phyloP scores from a whole-genome alignment of 2,113 vertebrate species.

The Artemisiospiza belli region DNA sequence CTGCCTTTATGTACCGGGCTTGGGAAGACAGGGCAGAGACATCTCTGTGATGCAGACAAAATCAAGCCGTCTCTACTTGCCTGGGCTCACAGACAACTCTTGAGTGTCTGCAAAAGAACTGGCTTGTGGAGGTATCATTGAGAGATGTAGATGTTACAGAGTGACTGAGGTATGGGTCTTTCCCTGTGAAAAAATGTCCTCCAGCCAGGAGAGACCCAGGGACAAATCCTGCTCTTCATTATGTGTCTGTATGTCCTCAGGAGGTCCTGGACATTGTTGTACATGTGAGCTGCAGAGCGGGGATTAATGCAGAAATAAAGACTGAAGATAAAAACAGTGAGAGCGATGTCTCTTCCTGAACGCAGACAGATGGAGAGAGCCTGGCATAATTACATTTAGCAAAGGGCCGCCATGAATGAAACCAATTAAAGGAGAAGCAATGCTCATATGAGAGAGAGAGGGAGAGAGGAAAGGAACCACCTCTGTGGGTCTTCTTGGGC shows the following conservation, averaged over 20 bases:
- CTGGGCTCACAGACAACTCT: background rate
- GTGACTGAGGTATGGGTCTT: background rate
- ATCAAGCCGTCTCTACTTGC: background rate
- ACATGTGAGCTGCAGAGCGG: background rate
- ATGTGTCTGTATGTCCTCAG: background rate
- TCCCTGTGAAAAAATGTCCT: background rate
- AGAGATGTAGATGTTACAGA: background rate
- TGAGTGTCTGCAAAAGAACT: background rate
- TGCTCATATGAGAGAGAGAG: background rate
- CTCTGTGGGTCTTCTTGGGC: background rate
- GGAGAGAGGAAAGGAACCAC: background rate
- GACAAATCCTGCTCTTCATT: background rate
- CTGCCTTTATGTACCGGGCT: background rate
- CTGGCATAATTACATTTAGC: constrained; percentile 86
- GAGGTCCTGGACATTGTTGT: constrained; percentile 26
- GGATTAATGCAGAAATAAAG: constrained; percentile 50
- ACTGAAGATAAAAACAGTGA: constrained; percentile 52
- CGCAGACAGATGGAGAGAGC: constrained; percentile 75
- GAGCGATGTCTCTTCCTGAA: constrained; percentile 73
- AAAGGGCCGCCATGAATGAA: constrained; percentile 62
- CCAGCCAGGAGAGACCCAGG: background rate
- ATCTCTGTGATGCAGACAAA: background rate
- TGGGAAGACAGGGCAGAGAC: background rate
- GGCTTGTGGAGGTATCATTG: background rate
- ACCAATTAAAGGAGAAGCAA: constrained; percentile 61